These are phyloP conservation scores for Graptemys geographica DNA, from an alignment of 2,797 vertebrate species.

Conservation along the genomic window DNA sequence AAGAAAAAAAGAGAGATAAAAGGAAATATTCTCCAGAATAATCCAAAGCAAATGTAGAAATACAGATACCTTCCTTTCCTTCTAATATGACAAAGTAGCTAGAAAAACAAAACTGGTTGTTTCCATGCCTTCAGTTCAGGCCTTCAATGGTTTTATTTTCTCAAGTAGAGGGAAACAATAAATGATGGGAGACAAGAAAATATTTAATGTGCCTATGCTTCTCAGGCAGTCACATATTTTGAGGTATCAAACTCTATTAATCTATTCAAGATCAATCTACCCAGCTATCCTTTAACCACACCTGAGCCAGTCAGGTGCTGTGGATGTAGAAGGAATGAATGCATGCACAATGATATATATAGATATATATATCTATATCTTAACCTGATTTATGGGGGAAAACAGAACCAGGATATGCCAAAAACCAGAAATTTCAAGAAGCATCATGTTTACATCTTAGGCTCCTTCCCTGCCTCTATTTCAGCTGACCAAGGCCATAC, in stretches of 20 bases:
- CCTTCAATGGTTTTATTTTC: not conserved
- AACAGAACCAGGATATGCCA: constrained; percentile 16
- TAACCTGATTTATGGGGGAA: not conserved
- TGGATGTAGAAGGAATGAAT: not conserved
- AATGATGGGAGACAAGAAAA: not conserved
- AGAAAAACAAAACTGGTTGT: not conserved
- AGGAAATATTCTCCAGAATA: constrained; percentile 26
- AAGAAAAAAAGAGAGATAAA: constrained; percentile 23
- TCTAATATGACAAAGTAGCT: constrained; percentile 6
- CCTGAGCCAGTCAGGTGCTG: not conserved
- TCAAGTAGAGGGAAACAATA: constrained; percentile 4
- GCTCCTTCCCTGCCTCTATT: not conserved
- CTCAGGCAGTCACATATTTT: not conserved
- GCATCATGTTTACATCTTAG: not conserved
- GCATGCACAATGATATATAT: fast-evolving
- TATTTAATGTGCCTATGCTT: not conserved
- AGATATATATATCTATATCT: not conserved
- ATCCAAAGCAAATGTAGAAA: constrained; percentile 7
- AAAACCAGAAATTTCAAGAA: not conserved
- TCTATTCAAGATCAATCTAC: not conserved
- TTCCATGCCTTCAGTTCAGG: not conserved
- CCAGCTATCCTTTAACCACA: constrained; percentile 21
- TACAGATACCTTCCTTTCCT: not conserved
- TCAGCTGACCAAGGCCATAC: not conserved
- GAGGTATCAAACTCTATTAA: not conserved